Base-by-base conservation (phyloP, 2,888 invertebrate species). In the Melinaea marsaeus region DNA sequence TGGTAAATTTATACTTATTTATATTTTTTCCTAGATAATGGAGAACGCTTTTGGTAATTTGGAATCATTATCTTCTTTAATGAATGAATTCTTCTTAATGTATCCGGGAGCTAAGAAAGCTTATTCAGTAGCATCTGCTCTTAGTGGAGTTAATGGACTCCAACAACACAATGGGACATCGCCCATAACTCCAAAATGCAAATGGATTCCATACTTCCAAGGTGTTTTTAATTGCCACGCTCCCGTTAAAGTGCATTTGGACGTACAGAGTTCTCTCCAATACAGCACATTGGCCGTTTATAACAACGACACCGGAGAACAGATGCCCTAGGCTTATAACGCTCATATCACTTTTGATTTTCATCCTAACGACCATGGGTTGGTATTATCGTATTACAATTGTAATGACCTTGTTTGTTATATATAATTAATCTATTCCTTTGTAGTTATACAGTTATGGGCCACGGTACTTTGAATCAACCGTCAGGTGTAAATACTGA, bases 11-110 rank as follows among this genome's bases (percentile, higher is more conserved):
- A 37, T 47, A 4, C 3, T 13, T 45, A 34, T 11, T 58, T 13
- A 61, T 9, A 33, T 13, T 55, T 56, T 58, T 59, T 75, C 73
- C 2, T 70, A 90, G 90, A 62, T 89, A 2, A 81, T 81, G 77
- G 90, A 90, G 0, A 75, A 75, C 55, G 80, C 76, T 0, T 85
- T 86, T 61, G 90, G 88, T n/a, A 83, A 80, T 48, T 32, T 81
- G 0, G 88, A 90, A 67, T 67, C 78, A 0, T 66, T 88, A 6
- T 80, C 87, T 13, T 74, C 74, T 0, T 69, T 90, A 4, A 88
- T 90, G 88, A 88, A 88, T 55, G 84, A 87, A 66, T 90, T 89
- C 71, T 90, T 90, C 58, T 57, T 57, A 33, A 75, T 88, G 77
- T 90, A 73, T 47, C 90, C 90, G 37, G 80, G 80, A 34, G 74